A percentile compares a stretch with the other conserved stretches of the same genome.
phyloP scores from a whole-genome alignment of 1,140 invertebrate genomes.

The Cheumatopsyche charites region DNA sequence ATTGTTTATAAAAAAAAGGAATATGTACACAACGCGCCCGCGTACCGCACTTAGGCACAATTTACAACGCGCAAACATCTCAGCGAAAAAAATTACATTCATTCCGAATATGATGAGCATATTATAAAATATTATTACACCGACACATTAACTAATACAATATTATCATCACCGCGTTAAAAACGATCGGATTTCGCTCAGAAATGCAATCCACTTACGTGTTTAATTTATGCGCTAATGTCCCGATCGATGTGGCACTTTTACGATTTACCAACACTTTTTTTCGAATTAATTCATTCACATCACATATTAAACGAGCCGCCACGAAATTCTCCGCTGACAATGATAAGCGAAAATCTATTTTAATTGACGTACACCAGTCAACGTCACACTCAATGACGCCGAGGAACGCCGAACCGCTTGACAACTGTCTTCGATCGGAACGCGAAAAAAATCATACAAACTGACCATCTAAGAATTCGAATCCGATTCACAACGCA shows the following conservation, averaged over 20 bases:
- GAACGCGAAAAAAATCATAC: too few relatives aligned
- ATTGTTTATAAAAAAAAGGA: conserved; percentile 2
- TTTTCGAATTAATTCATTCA: too few relatives aligned
- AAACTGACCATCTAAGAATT: neutral
- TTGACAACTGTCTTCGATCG: conserved; percentile 16
- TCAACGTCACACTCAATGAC: conserved; percentile 4
- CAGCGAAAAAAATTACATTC: neutral
- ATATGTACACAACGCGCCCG: neutral
- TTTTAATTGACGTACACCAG: neutral
- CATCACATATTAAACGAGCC: too few relatives aligned
- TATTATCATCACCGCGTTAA: neutral
- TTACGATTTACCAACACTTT: too few relatives aligned
- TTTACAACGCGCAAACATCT: neutral
- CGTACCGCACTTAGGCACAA: neutral
- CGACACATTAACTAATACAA: neutral
- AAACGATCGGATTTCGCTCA: too few relatives aligned
- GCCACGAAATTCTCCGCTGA: too few relatives aligned
- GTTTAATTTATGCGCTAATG: too few relatives aligned
- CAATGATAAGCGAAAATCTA: too few relatives aligned
- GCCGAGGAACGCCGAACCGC: neutral
- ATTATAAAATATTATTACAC: neutral
- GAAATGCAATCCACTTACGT: too few relatives aligned
- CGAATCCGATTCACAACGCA: neutral
- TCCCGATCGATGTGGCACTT: too few relatives aligned
- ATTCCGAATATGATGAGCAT: neutral